Conservation (phyloP, 2,113 vertebrate genomes). For the Lampris megalopsis region DNA sequence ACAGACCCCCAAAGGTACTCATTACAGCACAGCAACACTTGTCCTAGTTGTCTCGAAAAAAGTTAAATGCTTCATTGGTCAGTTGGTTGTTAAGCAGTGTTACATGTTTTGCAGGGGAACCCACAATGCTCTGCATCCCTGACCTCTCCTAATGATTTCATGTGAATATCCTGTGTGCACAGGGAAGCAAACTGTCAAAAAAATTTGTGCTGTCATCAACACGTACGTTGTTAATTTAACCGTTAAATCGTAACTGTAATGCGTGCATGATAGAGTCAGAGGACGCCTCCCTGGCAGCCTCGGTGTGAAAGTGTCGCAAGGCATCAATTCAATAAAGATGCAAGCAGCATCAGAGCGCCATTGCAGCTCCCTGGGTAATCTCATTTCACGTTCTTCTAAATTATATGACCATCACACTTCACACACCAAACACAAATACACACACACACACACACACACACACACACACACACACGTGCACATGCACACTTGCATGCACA, state of each 20-base stretch:
- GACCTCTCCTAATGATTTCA: conserved; percentile 17
- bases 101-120: conserved; percentile 1
- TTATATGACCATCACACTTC: conserved; percentile 44
- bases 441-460: conserved; percentile 5
- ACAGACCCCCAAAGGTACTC: conserved; percentile 38
- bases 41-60: conserved; percentile 17
- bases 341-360: conserved; percentile 34
- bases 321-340: conserved; percentile 57
- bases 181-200: conserved; percentile 17
- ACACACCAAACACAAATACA: conserved; percentile 30
- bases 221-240: conserved; percentile 19
- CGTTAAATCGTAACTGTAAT: conserved; percentile 12
- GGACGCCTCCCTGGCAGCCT: conserved; percentile 25
- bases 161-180: conserved; percentile 9
- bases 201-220: conserved; percentile 17
- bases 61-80: conserved; percentile 39
- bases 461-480: background rate
- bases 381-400: conserved; percentile 56
- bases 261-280: conserved; percentile 38
- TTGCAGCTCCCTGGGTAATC: conserved; percentile 37
- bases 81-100: conserved; percentile 26
- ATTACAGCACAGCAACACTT: conserved; percentile 39
- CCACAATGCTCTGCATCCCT: conserved; percentile 19
- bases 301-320: conserved; percentile 53
- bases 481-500: too few relatives aligned